A percentile compares a stretch with the other conserved stretches of the same genome.
Evolutionary conservation across 1,140 invertebrate species (phyloP).

Genomic region (Microplitis mediator): DNA sequence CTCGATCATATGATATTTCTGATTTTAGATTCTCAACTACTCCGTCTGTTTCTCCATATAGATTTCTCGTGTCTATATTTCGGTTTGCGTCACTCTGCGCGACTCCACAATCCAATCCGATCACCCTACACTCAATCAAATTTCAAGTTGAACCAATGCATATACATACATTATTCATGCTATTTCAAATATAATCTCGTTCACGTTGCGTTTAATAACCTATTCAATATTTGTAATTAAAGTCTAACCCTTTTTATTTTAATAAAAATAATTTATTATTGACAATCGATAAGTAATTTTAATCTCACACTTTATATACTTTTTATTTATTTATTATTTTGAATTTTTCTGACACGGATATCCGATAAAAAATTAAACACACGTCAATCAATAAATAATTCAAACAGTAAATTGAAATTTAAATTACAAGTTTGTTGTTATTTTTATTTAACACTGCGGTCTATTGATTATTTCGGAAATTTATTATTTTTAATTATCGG

Average conservation of each 20-base stretch:
- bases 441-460: too few relatives aligned
- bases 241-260: background rate
- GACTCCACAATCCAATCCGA: conserved; percentile 3
- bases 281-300: too few relatives aligned
- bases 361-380: too few relatives aligned
- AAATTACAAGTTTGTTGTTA: too few relatives aligned
- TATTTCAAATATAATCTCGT: conserved; percentile 2
- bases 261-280: too few relatives aligned
- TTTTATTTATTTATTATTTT: too few relatives aligned
- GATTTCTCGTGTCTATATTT: background rate
- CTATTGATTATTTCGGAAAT: too few relatives aligned
- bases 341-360: too few relatives aligned
- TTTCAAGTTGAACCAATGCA: conserved; percentile 7
- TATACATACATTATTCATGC: conserved; percentile 12
- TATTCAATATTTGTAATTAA: background rate
- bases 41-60: background rate
- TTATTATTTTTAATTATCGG: too few relatives aligned
- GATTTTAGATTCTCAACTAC: background rate
- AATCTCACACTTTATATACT: too few relatives aligned
- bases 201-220: background rate
- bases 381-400: too few relatives aligned
- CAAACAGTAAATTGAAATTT: too few relatives aligned
- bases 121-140: conserved; percentile 9
- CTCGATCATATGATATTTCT: background rate
- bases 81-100: background rate